Evolutionary conservation across 2,888 invertebrate species (phyloP), one percentile per base, ranked within the genome.

Genomic region (Fissipunctia ypsillon): DNA sequence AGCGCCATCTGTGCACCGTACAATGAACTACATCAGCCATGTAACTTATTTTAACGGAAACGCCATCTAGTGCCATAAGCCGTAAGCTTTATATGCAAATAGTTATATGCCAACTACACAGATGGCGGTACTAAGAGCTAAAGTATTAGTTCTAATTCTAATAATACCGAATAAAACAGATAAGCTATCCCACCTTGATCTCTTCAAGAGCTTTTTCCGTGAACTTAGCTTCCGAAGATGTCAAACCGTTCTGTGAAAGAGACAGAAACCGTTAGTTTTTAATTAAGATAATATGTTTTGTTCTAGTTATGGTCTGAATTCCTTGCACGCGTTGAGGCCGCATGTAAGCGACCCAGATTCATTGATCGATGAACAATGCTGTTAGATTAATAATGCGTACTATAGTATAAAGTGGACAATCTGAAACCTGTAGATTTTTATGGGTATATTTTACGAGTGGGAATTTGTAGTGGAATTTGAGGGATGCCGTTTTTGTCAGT

Each of bases 131-230:
- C 38, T 25, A 25, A 0, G 22, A 56, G n/a, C n/a, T 38, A 1
- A 16, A 9, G 6, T 3, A 14, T 52, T 54, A 2, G 7, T 54
- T 43, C 25, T 28, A 45, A n/a, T 48, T 68, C 16, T 28, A 43
- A 16, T 60, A n/a, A 2, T 3, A 78, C 71, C 67, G 54, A 63
- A n/a, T n/a, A 63, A 57, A 28, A 65, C 12, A 56, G 38, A 63
- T 35, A 14, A 14, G 6, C 73, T 87, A 50, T 48, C 69, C 57
- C 85, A 95, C 96, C 95, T 95, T 96, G 86, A 96, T 94, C 84
- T 96, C 96, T 83, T 96, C 96, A 87, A 96, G 93, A 86, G 95
- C 90, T 87, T 95, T 94, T 83, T 96, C 96, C 22, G 93, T 90
- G 70, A 90, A 90, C 89, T 95, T 95, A 50, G 92, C 88, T 85